Conservation (phyloP, 2,797 vertebrate species). For the Echeneis naucrates region DNA sequence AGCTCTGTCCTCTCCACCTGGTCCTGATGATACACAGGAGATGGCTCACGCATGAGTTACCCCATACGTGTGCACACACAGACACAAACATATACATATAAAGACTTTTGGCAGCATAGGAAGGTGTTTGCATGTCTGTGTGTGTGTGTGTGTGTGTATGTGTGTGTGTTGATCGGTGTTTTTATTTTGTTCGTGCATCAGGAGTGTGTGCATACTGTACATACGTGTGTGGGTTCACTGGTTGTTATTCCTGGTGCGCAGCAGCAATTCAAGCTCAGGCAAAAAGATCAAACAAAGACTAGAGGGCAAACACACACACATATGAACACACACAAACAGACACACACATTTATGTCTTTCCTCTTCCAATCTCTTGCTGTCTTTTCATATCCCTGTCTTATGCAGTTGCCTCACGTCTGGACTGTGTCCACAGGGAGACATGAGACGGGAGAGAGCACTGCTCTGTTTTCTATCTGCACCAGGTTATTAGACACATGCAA, state of each 20-base stretch:
- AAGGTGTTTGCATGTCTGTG: conserved; percentile 6
- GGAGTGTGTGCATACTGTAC: conserved; percentile 9
- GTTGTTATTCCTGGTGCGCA: conserved; percentile 73
- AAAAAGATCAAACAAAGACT: conserved; percentile 81
- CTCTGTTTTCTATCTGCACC: conserved; percentile 72
- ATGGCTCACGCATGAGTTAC: conserved; percentile 68
- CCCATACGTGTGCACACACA: conserved; percentile 16
- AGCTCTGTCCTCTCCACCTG: conserved; percentile 54
- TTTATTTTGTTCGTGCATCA: conserved; percentile 13
- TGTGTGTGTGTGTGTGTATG: conserved; percentile 3
- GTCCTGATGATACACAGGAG: conserved; percentile 70
- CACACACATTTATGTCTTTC: conserved; percentile 43
- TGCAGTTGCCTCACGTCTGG: conserved; percentile 76
- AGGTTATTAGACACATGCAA: conserved; percentile 76
- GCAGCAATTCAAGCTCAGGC: conserved; percentile 67
- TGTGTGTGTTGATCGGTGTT: conserved; percentile 10
- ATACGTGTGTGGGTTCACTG: conserved; percentile 35
- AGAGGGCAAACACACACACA: conserved; percentile 47
- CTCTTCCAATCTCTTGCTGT: conserved; percentile 63
- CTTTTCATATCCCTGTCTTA: conserved; percentile 68
- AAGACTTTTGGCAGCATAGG: conserved; percentile 24
- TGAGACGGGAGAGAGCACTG: conserved; percentile 54
- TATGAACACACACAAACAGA: conserved; percentile 28
- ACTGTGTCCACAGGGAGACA: conserved; percentile 68
- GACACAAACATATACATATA: conserved; percentile 32